phyloP scores from a whole-genome alignment of 1,140 invertebrate genomes.

The Phymorhynchus buccinoides region DNA sequence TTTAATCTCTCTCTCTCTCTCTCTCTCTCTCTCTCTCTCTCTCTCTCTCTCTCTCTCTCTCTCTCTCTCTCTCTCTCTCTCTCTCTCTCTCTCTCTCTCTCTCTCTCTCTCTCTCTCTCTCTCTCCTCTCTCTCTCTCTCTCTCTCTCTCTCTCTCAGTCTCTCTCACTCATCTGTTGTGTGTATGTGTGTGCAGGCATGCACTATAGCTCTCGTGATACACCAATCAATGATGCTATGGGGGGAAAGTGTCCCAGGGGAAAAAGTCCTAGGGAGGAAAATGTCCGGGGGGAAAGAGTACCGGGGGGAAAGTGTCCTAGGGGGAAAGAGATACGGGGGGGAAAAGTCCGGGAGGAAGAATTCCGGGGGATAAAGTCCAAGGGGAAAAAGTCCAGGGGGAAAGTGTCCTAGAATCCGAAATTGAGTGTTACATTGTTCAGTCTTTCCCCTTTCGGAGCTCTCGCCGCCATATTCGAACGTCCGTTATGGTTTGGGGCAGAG shows the following conservation, averaged over 20 bases:
- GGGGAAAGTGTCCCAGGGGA: too few species aligned
- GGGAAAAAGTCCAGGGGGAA: too few species aligned
- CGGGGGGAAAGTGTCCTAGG: too few species aligned
- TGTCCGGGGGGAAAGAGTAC: too few species aligned
- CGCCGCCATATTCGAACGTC: conserved; percentile 46
- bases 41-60: not conserved
- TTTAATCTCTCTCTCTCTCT: not conserved
- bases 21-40: not conserved
- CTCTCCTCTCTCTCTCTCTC: conserved; percentile 6
- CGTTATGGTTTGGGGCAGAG: conserved; percentile 40
- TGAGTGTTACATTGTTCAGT: not conserved
- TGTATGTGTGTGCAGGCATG: not conserved
- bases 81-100: not conserved
- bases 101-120: conserved; percentile 9
- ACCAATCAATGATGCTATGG: not conserved
- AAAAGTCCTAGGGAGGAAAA: too few species aligned
- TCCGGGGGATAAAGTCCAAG: too few species aligned
- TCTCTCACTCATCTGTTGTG: not conserved
- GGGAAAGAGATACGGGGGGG: too few species aligned
- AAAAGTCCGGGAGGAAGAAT: too few species aligned
- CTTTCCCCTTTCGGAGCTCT: conserved; percentile 26
- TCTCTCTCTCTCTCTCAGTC: not conserved
- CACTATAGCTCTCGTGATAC: not conserved
- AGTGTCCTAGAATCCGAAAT: not conserved
- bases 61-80: not conserved